Conservation (phyloP, 2,888 invertebrate genomes). For the Masnerella sp. region DNA sequence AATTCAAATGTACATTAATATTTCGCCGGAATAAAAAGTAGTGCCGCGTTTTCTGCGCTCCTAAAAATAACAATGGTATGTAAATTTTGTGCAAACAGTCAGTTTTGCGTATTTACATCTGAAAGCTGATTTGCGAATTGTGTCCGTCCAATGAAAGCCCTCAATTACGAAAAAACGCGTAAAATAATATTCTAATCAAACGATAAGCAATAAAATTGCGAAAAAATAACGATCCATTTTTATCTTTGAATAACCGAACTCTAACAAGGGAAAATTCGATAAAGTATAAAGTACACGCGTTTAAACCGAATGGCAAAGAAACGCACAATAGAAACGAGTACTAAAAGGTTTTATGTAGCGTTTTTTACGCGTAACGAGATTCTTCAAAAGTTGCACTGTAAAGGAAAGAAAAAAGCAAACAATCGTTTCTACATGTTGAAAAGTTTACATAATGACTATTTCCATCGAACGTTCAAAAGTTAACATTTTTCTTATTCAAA, state of each 20-base stretch:
- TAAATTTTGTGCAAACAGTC: constrained; percentile 4
- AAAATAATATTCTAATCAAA: too few species aligned
- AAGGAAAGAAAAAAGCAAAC: too few species aligned
- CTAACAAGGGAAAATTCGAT: neutral
- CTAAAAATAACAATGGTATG: constrained; percentile 17
- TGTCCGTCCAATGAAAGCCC: neutral
- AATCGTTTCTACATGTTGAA: neutral
- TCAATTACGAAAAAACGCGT: constrained; percentile 1
- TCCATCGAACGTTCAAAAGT: neutral
- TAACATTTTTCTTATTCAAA: too few species aligned
- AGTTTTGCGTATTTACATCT: constrained; percentile 10
- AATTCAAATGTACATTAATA: too few species aligned
- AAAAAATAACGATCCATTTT: too few species aligned
- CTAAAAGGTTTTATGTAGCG: neutral
- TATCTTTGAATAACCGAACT: neutral
- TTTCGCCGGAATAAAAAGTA: too few species aligned
- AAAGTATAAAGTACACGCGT: too few species aligned
- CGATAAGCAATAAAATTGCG: too few species aligned
- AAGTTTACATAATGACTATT: neutral
- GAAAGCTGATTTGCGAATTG: constrained; percentile 21
- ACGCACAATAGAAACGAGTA: neutral
- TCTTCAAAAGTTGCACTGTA: neutral
- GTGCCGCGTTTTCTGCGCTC: too few species aligned
- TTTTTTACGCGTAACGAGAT: neutral
- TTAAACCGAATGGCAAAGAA: neutral